Evolutionary conservation across 1,140 invertebrate species (phyloP).

Genomic region (Stegodyphus mimosarum): DNA sequence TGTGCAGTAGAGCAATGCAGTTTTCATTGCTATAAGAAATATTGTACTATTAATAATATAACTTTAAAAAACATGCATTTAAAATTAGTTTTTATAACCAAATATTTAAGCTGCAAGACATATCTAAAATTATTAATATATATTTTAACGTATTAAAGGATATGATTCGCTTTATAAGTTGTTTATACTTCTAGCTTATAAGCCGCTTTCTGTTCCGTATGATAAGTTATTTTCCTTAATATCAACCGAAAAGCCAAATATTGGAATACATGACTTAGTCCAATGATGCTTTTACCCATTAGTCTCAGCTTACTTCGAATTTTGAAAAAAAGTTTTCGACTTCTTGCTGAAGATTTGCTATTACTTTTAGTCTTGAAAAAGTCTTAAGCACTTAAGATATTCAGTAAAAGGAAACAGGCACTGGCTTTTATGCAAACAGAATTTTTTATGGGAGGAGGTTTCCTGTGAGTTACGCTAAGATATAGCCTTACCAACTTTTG

Average conservation of each 20-base stretch:
- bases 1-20: no score
- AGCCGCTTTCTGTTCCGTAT: no score
- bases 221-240: no score
- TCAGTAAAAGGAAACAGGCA: slow-evolving; percentile 37
- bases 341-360: slow-evolving; percentile 24
- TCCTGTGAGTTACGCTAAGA: slow-evolving; percentile 14
- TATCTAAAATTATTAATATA: no score
- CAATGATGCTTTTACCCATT: slow-evolving; percentile 19
- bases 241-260: not conserved
- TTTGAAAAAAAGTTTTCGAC: slow-evolving; percentile 33
- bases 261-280: slow-evolving; percentile 25
- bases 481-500: not conserved
- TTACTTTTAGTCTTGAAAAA: slow-evolving; percentile 47
- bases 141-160: no score
- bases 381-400: slow-evolving; percentile 46
- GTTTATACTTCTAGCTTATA: no score
- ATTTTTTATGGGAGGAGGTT: slow-evolving; percentile 30
- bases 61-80: no score
- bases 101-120: no score
- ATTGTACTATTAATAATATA: no score
- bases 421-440: slow-evolving; percentile 42
- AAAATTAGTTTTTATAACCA: no score
- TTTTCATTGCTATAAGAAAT: no score
- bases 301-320: slow-evolving; percentile 23
- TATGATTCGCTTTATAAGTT: no score